Base-by-base conservation (phyloP, 2,888 invertebrate species). In the Trissonchulus latispiculum region DNA sequence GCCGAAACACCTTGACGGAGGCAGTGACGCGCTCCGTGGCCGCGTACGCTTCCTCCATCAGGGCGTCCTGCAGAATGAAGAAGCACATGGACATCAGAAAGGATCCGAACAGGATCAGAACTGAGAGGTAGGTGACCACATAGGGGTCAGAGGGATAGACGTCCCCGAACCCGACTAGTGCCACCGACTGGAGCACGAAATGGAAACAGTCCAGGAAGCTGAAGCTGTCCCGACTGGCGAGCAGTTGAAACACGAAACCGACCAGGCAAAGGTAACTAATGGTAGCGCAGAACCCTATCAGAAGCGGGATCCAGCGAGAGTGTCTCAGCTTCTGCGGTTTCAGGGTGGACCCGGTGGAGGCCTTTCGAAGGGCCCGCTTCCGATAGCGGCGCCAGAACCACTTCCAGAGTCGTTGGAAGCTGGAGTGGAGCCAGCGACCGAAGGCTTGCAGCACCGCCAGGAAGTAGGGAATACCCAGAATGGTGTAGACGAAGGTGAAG, bases 101-200 rank as follows among this genome's bases (percentile, higher is more conserved):
- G 28, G 33, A 67, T 8, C 64, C 72, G 8, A 72, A 23, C 33
- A 68, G 69, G 15, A 68, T 3, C 33, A 68, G 36, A 2, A 33
- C 23, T 3, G 69, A 3, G 23, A 36, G 35, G n/a, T 33, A 68
- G 31, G 62, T 15, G 2, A 72, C 36, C 32, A 31, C 31, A 2
- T 28, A 23, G 36, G 72, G 64, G n/a, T 72, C 23, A 3, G 2
- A 2, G 2, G 72, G 72, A 71, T 67, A 72, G n/a, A 35, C 28
- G 70, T 84, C 84, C 2, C 84, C 84, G 73, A 84, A 83, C 18
- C 95, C 95, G 72, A 95, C 93, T 0, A 95, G 95, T 0, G 93
- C 92, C 89, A 94, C 92, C 0, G 94, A 93, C 79, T 95, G 91
- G 82, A 95, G 95, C 0, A 95, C 91, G 83, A 95, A 95, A 83